phyloP scores from a whole-genome alignment of 2,888 invertebrate species.

The Zelleria hepariella region DNA sequence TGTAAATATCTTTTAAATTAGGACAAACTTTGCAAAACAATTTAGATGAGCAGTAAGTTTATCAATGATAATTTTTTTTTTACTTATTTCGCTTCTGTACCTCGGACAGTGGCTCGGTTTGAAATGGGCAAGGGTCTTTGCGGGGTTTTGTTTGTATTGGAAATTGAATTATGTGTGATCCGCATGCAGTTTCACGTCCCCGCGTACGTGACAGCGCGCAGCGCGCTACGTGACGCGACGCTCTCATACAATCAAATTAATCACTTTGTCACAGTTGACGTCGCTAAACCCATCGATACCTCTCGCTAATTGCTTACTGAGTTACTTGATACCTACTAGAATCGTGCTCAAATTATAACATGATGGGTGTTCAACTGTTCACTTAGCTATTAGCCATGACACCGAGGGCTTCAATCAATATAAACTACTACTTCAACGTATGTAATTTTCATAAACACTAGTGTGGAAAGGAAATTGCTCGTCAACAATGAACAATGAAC shows the following conservation, averaged over 20 bases:
- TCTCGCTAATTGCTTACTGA: background rate
- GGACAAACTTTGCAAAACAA: too few species aligned
- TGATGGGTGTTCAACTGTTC: background rate
- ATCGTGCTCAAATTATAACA: background rate
- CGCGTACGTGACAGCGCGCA: background rate
- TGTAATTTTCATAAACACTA: background rate
- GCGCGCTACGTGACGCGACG: background rate
- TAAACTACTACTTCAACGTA: background rate
- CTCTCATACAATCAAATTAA: background rate
- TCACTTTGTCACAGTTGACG: background rate
- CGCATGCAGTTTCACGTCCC: background rate
- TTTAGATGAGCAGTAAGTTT: too few species aligned
- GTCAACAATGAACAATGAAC: background rate
- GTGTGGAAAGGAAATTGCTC: background rate
- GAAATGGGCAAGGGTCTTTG: too few species aligned
- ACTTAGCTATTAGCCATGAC: too few species aligned
- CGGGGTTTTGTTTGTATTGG: background rate
- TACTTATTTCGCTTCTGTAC: too few species aligned
- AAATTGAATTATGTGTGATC: background rate
- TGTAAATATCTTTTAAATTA: too few species aligned
- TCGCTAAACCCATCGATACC: background rate
- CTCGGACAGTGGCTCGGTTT: too few species aligned
- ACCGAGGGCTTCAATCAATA: background rate
- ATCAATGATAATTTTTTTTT: too few species aligned
- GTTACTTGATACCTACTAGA: background rate